Evolutionary conservation across 2,888 invertebrate species (phyloP).

Genomic region (Nomada ruficornis): DNA sequence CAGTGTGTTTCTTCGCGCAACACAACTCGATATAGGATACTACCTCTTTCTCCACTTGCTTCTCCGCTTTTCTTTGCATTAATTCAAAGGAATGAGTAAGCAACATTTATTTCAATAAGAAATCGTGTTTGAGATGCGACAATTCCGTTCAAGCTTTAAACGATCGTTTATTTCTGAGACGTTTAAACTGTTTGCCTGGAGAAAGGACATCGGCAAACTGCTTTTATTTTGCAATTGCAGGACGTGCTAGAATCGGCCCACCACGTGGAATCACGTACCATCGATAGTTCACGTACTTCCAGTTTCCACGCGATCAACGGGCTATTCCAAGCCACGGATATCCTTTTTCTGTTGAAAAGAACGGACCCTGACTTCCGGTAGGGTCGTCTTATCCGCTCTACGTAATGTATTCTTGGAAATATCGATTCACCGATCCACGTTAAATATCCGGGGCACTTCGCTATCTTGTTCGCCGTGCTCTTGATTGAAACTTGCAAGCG

Average conservation of each 20-base stretch:
- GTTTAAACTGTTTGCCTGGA: neutral
- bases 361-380: constrained; percentile 36
- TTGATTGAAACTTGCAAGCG: neutral
- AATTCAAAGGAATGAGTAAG: no score
- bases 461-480: neutral
- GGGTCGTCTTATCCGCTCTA: neutral
- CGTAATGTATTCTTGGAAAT: no score
- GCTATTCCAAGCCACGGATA: constrained; percentile 45
- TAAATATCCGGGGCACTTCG: no score
- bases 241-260: constrained; percentile 50
- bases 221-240: constrained; percentile 55
- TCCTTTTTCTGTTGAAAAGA: constrained; percentile 36
- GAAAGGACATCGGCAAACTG: constrained; percentile 37
- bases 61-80: no score
- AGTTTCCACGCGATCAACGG: constrained; percentile 70
- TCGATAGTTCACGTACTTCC: constrained; percentile 72
- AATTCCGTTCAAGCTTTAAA: neutral
- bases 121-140: no score
- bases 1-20: no score
- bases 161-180: constrained; percentile 18
- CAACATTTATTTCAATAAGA: no score
- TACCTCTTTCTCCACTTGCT: no score
- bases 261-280: constrained; percentile 71
- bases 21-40: no score
- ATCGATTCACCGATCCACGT: no score